Percentiles rank a stretch among this genome's conserved stretches.
Evolutionary conservation across 2,113 vertebrate genomes (phyloP).

Genomic region (Cryptomyrus ogoouensis): DNA sequence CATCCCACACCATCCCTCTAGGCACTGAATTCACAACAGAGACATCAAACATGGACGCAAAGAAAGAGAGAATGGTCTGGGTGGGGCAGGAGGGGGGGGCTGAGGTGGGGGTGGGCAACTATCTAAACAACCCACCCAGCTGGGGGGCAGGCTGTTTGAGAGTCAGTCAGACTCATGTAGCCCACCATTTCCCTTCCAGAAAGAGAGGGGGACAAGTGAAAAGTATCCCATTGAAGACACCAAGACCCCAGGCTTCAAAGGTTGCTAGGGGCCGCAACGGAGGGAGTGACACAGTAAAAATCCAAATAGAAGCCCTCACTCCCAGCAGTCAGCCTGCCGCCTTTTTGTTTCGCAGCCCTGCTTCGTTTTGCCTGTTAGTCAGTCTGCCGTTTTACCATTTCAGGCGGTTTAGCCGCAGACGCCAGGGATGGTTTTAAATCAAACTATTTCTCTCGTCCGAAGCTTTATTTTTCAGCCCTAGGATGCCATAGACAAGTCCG

Average conservation of each 20-base stretch:
- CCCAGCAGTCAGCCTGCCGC: conserved; percentile 12
- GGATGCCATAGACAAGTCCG: not conserved
- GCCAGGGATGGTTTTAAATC: not conserved
- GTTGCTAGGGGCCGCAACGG: conserved; percentile 65
- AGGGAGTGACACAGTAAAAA: conserved; percentile 53
- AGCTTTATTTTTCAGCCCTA: not conserved
- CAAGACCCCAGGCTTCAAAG: conserved; percentile 64
- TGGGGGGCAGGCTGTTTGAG: conserved; percentile 18
- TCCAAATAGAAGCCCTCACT: conserved; percentile 45
- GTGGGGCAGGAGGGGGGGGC: not conserved
- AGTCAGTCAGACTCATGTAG: conserved; percentile 12
- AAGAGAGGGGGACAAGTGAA: conserved; percentile 35
- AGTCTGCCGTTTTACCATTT: not conserved
- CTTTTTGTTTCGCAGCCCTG: conserved; percentile 1
- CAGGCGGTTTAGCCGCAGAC: not conserved
- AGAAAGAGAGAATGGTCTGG: not conserved
- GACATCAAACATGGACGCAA: conserved; percentile 29
- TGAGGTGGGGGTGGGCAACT: not conserved
- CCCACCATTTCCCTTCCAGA: conserved; percentile 26
- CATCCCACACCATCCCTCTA: conserved; percentile 24
- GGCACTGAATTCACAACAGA: conserved; percentile 38
- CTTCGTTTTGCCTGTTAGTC: not conserved
- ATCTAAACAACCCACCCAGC: conserved; percentile 30
- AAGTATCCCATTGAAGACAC: conserved; percentile 39
- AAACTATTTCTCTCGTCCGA: not conserved